Conservation (phyloP, 2,888 invertebrate species). For the Limnephilus rhombicus region DNA sequence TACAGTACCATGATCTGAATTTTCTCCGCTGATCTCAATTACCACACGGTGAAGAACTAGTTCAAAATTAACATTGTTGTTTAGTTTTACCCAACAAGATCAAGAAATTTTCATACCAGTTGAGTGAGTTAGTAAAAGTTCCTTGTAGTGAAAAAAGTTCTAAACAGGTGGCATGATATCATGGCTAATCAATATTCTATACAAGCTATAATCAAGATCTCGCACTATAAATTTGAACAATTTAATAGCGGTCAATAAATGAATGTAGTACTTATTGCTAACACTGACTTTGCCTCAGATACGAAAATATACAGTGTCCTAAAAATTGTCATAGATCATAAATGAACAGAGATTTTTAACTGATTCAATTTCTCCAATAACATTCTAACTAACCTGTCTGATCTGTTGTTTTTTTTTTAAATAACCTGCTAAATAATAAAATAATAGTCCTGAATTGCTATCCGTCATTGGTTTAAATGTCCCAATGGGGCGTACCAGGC, state of each 20-base stretch:
- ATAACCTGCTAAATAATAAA: too few relatives aligned
- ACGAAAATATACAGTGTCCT: neutral
- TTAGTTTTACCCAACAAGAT: slow-evolving; percentile 17
- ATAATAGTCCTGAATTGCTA: too few relatives aligned
- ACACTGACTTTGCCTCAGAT: neutral
- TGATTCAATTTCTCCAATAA: too few relatives aligned
- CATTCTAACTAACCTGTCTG: too few relatives aligned
- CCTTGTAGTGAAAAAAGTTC: slow-evolving; percentile 17
- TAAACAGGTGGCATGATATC: slow-evolving; percentile 53
- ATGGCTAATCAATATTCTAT: slow-evolving; percentile 56
- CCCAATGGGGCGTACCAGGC: too few relatives aligned
- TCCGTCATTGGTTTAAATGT: too few relatives aligned
- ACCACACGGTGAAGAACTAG: neutral
- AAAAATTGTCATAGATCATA: neutral
- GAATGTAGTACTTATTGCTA: neutral
- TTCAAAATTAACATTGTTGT: neutral
- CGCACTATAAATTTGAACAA: slow-evolving; percentile 46
- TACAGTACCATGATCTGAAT: neutral
- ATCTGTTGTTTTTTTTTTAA: too few relatives aligned
- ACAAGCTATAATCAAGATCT: slow-evolving; percentile 52
- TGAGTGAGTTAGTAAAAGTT: slow-evolving; percentile 39
- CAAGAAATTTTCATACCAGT: slow-evolving; percentile 37
- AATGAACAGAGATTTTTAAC: too few relatives aligned
- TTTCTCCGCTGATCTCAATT: neutral
- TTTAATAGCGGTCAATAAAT: slow-evolving; percentile 32